Conservation (phyloP, 2,797 vertebrate genomes). For the Coccyzus lansbergi region DNA sequence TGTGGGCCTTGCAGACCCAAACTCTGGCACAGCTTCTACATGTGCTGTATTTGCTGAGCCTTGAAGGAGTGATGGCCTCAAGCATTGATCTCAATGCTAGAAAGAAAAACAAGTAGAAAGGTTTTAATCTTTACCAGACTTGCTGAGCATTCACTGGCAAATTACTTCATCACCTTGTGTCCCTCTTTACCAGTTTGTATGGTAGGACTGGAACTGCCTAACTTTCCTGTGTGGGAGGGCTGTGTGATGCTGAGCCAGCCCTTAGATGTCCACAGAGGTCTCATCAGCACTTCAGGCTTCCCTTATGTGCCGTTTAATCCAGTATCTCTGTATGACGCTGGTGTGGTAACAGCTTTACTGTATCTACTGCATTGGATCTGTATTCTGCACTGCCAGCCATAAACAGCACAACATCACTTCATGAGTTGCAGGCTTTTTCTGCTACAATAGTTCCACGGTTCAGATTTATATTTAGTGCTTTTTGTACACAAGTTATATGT, state of each 20-base stretch:
- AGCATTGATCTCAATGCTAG: background rate
- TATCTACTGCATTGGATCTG: background rate
- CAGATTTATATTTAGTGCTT: background rate
- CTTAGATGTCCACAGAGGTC: background rate
- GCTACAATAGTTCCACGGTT: fast-evolving
- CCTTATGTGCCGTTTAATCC: background rate
- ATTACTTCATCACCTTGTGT: background rate
- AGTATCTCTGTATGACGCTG: background rate
- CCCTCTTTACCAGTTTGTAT: background rate
- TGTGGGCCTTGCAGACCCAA: background rate
- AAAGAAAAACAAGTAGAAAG: background rate
- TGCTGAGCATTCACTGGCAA: background rate
- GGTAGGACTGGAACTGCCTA: background rate
- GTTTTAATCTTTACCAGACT: background rate
- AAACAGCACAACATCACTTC: background rate
- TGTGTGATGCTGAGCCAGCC: background rate
- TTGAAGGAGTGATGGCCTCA: background rate
- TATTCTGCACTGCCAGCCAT: background rate
- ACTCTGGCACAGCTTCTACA: background rate
- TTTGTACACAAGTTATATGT: background rate
- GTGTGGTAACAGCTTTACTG: background rate
- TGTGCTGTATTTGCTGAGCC: background rate
- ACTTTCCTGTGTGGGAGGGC: background rate
- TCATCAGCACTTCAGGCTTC: background rate
- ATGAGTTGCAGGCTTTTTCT: background rate